These are phyloP conservation scores for Campodea augens DNA, from an alignment of 1,140 invertebrate genomes.

Conservation along the genomic window DNA sequence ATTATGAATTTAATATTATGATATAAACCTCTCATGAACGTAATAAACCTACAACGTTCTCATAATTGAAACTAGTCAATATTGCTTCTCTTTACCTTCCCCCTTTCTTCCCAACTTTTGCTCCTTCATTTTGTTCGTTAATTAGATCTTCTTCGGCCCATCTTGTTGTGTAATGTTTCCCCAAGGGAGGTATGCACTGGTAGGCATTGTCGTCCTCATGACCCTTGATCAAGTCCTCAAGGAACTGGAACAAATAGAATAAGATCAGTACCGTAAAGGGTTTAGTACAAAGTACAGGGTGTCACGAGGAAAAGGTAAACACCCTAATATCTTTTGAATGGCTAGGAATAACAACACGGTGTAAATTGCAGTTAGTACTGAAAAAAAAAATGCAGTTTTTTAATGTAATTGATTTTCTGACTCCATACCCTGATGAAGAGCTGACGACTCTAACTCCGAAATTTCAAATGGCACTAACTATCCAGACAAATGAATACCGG, in stretches of 20 bases:
- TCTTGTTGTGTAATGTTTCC: slow-evolving; percentile 66
- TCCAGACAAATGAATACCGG: not conserved
- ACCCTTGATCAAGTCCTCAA: slow-evolving; percentile 53
- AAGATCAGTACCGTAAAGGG: not conserved
- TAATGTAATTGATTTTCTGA: no score
- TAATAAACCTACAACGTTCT: not conserved
- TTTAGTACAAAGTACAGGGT: no score
- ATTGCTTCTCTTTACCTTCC: not conserved
- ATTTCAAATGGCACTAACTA: no score
- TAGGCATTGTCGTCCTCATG: slow-evolving; percentile 46
- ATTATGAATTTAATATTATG: slow-evolving; percentile 4
- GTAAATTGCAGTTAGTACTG: no score
- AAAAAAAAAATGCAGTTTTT: no score
- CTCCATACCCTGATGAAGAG: no score
- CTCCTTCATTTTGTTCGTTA: slow-evolving; percentile 47
- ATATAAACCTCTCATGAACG: not conserved
- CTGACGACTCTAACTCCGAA: no score
- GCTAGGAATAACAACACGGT: no score
- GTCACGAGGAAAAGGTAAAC: no score
- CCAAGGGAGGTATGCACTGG: slow-evolving; percentile 59
- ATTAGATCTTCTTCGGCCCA: slow-evolving; percentile 75
- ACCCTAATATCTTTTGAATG: no score
- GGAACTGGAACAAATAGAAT: slow-evolving; percentile 18
- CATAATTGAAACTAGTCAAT: not conserved
- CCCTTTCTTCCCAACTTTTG: not conserved